phyloP scores from a whole-genome alignment of 2,113 vertebrate genomes.

The Coregonus clupeaformis region DNA sequence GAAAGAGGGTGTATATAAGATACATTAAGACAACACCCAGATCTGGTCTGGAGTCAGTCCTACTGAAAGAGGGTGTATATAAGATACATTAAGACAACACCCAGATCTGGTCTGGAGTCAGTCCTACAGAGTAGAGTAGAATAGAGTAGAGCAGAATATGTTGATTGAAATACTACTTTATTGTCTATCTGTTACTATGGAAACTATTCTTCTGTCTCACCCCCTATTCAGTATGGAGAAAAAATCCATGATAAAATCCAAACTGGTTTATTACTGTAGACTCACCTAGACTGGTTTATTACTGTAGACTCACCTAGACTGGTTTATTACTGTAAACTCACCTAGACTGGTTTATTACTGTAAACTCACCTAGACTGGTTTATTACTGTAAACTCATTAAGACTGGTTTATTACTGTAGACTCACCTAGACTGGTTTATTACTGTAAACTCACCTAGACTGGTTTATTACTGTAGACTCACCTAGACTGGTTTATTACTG shows the following conservation, averaged over 20 bases:
- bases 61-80: conserved; percentile 51
- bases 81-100: conserved; percentile 54
- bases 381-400: too few species aligned
- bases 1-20: conserved; percentile 14
- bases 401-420: background rate
- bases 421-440: too few species aligned
- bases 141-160: too few species aligned
- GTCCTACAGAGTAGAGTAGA: conserved; percentile 73
- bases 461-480: conserved; percentile 37
- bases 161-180: too few species aligned
- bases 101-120: conserved; percentile 97
- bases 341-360: conserved; percentile 57
- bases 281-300: conserved; percentile 66
- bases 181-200: too few species aligned
- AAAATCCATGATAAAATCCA: too few species aligned
- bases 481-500: conserved; percentile 57
- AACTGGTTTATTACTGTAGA: background rate
- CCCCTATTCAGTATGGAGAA: too few species aligned
- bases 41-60: conserved; percentile 96
- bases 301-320: conserved; percentile 67
- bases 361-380: conserved; percentile 79
- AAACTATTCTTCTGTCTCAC: too few species aligned
- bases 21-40: conserved; percentile 75
- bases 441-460: too few species aligned
- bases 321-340: conserved; percentile 37